Evolutionary conservation across 2,888 invertebrate genomes (phyloP).

Genomic region (Aricia artaxerxes): DNA sequence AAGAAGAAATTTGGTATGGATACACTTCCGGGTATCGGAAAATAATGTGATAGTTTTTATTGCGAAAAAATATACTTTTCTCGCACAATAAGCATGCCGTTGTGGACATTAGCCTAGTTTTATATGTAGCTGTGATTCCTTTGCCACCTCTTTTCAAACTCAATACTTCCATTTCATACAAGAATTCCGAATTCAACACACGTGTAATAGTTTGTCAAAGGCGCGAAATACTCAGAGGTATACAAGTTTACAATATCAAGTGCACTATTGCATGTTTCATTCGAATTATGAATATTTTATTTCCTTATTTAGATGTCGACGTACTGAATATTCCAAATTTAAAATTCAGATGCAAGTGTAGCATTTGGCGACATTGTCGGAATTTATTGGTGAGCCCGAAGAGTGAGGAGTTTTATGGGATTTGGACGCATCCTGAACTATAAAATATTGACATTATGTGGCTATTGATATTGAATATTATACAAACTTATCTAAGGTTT

Average conservation of each 20-base stretch:
- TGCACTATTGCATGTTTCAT: conserved; percentile 17
- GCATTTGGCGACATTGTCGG: conserved; percentile 55
- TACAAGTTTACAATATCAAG: conserved; percentile 17
- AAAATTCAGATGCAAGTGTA: conserved; percentile 39
- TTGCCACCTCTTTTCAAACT: neutral
- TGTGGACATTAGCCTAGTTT: neutral
- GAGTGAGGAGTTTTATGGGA: conserved; percentile 42
- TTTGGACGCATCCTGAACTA: conserved; percentile 26
- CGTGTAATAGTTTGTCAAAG: conserved; percentile 17
- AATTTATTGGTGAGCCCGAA: conserved; percentile 54
- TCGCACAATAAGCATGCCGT: too few species aligned
- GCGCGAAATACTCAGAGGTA: neutral
- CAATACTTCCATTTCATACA: neutral
- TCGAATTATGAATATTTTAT: conserved; percentile 31
- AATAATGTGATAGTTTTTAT: too few species aligned
- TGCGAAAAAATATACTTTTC: too few species aligned
- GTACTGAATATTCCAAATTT: conserved; percentile 35
- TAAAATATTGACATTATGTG: conserved; percentile 3
- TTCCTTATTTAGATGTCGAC: conserved; percentile 33
- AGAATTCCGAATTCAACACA: neutral
- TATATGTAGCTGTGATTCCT: neutral
- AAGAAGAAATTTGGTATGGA: too few species aligned
- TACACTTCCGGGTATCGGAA: too few species aligned
- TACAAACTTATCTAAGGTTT: neutral
- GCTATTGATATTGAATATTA: conserved; percentile 15